These are phyloP conservation scores for Musca domestica DNA, from an alignment of 1,140 invertebrate species.

Conservation along the genomic window DNA sequence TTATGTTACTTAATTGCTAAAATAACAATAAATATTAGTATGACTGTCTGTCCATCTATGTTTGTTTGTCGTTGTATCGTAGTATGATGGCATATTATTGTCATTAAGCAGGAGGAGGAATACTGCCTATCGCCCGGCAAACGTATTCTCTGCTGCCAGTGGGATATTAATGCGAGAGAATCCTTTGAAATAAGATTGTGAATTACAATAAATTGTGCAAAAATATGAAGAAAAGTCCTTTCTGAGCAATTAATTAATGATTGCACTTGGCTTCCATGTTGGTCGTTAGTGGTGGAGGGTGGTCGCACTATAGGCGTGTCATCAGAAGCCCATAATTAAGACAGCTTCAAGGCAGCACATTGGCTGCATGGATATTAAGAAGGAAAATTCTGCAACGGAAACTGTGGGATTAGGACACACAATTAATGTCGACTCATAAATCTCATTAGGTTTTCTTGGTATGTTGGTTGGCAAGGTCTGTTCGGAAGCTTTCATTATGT, in stretches of 20 bases:
- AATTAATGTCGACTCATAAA: constrained; percentile 47
- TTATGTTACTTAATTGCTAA: too few relatives aligned
- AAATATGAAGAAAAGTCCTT: constrained; percentile 17
- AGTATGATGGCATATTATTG: too few relatives aligned
- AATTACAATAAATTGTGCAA: constrained; percentile 18
- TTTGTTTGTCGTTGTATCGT: too few relatives aligned
- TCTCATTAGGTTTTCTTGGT: constrained; percentile 35
- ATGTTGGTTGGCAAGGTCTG: constrained; percentile 17
- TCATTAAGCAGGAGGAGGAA: too few relatives aligned
- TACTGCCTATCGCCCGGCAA: too few relatives aligned
- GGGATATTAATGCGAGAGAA: too few relatives aligned
- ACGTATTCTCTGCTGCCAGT: too few relatives aligned
- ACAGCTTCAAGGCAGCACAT: constrained; percentile 17
- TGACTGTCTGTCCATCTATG: too few relatives aligned
- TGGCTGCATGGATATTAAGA: too few relatives aligned
- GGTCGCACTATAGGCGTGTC: constrained; percentile 27
- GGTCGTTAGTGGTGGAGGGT: background rate
- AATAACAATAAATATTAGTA: too few relatives aligned
- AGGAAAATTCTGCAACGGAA: too few relatives aligned
- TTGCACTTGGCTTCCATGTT: constrained; percentile 36
- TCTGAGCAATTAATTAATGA: constrained; percentile 49
- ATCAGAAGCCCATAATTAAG: constrained; percentile 52
- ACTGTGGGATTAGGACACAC: constrained; percentile 15
- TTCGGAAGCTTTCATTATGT: background rate
- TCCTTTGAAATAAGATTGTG: background rate